phyloP scores from a whole-genome alignment of 1,140 invertebrate species.

The Sarcophaga peregrina region DNA sequence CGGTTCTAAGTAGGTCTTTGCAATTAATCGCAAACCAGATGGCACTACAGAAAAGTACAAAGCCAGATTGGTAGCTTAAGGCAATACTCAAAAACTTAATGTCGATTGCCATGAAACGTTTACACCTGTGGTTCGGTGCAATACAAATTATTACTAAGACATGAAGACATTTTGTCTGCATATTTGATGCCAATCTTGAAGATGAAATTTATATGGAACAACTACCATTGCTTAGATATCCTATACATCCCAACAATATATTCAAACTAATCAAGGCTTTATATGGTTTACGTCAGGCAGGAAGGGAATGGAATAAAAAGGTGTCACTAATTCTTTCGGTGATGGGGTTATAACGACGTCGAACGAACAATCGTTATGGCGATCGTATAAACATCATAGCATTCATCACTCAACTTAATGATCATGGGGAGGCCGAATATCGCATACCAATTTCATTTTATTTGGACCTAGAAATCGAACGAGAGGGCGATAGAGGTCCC shows the following conservation, averaged over 20 bases:
- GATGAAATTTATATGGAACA: slow-evolving; percentile 67
- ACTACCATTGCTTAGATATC: slow-evolving; percentile 56
- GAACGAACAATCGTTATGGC: slow-evolving; percentile 44
- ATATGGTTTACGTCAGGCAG: slow-evolving; percentile 60
- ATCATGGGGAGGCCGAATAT: too few relatives aligned
- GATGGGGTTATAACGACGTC: slow-evolving; percentile 39
- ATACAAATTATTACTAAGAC: slow-evolving; percentile 33
- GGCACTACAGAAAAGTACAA: slow-evolving; percentile 36
- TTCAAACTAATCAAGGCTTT: slow-evolving; percentile 41
- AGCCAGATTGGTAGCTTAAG: slow-evolving; percentile 59
- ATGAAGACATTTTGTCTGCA: slow-evolving; percentile 52
- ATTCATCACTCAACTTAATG: too few relatives aligned
- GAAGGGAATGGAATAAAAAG: slow-evolving; percentile 31
- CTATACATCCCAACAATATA: not conserved
- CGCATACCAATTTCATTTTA: too few relatives aligned
- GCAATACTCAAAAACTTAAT: slow-evolving; percentile 55
- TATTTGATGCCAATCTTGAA: slow-evolving; percentile 66
- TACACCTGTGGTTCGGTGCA: slow-evolving; percentile 52
- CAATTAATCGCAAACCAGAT: not conserved
- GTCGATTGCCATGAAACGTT: too few relatives aligned
- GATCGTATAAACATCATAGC: too few relatives aligned
- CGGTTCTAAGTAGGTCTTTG: slow-evolving; percentile 32
- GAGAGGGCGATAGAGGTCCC: too few relatives aligned
- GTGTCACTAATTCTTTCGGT: not conserved
- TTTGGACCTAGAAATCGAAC: too few relatives aligned